Percentiles rank a stretch among this genome's conserved stretches.
phyloP scores from a whole-genome alignment of 1,140 invertebrate species.

The Macrocentrus cingulum region DNA sequence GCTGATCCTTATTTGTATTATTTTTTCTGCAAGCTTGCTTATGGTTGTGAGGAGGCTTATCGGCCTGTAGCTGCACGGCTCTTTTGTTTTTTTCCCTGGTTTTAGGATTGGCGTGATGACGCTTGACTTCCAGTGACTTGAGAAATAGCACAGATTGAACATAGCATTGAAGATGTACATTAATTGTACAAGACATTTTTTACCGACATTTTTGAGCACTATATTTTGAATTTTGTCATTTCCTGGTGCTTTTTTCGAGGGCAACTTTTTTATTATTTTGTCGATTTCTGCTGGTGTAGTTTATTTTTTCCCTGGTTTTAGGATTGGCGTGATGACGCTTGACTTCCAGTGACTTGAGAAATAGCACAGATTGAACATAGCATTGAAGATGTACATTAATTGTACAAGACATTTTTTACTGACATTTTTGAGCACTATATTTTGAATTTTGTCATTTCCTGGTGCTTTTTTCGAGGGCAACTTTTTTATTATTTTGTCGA shows the following conservation, averaged over 20 bases:
- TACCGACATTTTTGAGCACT: constrained; percentile 38
- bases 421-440: constrained; percentile 40
- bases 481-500: constrained; percentile 17
- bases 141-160: neutral
- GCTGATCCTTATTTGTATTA: too few species aligned
- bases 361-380: neutral
- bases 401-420: constrained; percentile 31
- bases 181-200: constrained; percentile 31
- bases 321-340: too few species aligned
- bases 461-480: constrained; percentile 34
- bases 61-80: too few species aligned
- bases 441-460: constrained; percentile 36
- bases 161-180: constrained; percentile 15
- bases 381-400: constrained; percentile 22
- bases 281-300: constrained; percentile 7
- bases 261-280: constrained; percentile 11
- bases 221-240: constrained; percentile 36
- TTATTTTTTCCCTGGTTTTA: too few species aligned
- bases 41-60: too few species aligned
- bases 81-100: too few species aligned
- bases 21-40: too few species aligned
- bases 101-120: neutral
- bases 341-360: too few species aligned
- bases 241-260: constrained; percentile 38
- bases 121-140: neutral